Evolutionary conservation across 1,140 invertebrate genomes (phyloP), one percentile per base, ranked within the genome.

Genomic region (Orius laevigatus): DNA sequence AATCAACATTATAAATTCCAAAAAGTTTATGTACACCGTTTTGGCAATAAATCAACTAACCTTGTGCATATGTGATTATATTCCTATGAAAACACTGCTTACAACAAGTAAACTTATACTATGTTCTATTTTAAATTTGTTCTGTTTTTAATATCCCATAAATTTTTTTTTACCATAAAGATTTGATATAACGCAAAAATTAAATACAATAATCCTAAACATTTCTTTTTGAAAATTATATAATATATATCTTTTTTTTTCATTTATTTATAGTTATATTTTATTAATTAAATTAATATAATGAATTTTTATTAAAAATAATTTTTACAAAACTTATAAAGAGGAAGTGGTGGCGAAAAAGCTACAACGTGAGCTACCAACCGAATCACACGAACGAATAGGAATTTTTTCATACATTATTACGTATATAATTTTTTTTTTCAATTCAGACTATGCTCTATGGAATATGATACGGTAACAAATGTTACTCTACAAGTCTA

Each of bases 161-260:
- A 42, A 51, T 47, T 39, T 46, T n/a, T 50, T 48, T 48, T 25
- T 48, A 48, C 41, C 51, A 49, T 55, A 52, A 52, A 53, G 44
- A 54, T 56, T 51, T 52, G 50, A 55, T 56, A 55, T 48, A 55
- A 56, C 51, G 48, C 49, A 53, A 54, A n/a, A 51, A 53, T 48
- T 52, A 56, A 58, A 55, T 53, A 54, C 46, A 47, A 50, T 48
- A 52, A 53, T 53, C 38, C 46, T 49, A 50, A 50, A 46, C 47
- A 41, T 52, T 54, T 51, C 25, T 52, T 46, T 54, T 43, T 50
- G n/a, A 35, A 50, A 55, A 53, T 49, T 53, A 51, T 53, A 55
- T 50, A 53, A 48, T 43, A 53, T 51, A 55, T 45, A 52, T 49
- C 38, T 46, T 38, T 43, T 46, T 53, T 43, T 41, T 48, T 42